These are phyloP conservation scores for Thunnus albacares DNA, from an alignment of 2,797 vertebrate genomes.

Conservation along the genomic window DNA sequence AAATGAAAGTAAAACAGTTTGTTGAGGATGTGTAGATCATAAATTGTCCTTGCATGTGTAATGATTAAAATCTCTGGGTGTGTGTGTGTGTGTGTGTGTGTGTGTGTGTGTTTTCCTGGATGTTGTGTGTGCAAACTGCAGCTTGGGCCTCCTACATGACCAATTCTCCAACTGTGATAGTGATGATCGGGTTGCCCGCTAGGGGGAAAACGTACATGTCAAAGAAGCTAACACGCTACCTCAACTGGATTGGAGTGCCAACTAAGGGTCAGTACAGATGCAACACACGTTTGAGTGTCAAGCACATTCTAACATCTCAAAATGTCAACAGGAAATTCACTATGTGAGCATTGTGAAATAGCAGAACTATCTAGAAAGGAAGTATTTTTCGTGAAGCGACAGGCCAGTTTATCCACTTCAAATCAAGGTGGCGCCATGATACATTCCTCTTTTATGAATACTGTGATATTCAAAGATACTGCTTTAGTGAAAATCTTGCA, in stretches of 20 bases:
- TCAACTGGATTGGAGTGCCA: constrained; percentile 99
- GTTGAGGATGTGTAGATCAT: background rate
- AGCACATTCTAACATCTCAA: background rate
- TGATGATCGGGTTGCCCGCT: constrained; percentile 97
- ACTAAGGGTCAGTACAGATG: constrained; percentile 90
- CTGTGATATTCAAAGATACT: background rate
- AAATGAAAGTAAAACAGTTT: background rate
- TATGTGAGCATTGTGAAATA: background rate
- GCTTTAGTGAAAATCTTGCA: background rate
- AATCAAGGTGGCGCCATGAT: background rate
- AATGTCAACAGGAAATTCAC: background rate
- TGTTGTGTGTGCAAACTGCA: constrained; percentile 46
- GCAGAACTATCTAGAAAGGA: background rate
- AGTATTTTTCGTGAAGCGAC: background rate
- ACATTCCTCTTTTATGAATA: background rate
- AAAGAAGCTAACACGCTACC: constrained; percentile 98
- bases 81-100: constrained; percentile 2
- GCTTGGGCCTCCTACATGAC: constrained; percentile 99
- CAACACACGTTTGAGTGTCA: background rate
- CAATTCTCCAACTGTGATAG: constrained; percentile 96
- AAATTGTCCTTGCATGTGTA: background rate
- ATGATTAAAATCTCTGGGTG: background rate
- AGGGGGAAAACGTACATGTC: constrained; percentile 98
- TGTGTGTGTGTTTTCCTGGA: constrained; percentile 15
- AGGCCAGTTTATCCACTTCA: background rate